A percentile compares a stretch with the other conserved stretches of the same genome.
These are phyloP conservation scores for Ceyx cyanopectus DNA, from an alignment of 2,113 vertebrate species.

Conservation along the genomic window DNA sequence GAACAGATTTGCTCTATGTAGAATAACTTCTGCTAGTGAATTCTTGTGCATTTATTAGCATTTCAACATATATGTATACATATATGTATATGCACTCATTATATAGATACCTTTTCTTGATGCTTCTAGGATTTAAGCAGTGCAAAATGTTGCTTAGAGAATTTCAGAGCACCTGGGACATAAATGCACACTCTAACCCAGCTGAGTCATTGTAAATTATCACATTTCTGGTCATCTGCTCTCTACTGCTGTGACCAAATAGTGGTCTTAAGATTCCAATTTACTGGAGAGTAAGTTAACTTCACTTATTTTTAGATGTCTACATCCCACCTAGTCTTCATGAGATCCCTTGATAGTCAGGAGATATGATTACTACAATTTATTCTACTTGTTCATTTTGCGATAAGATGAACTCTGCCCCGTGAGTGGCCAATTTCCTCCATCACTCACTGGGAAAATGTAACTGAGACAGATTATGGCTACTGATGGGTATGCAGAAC, in stretches of 20 bases:
- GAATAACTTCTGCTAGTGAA: not conserved
- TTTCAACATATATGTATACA: not conserved
- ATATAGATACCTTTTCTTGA: not conserved
- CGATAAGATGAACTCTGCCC: not conserved
- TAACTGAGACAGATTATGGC: not conserved
- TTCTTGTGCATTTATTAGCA: not conserved
- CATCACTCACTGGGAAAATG: not conserved
- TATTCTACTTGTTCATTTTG: not conserved
- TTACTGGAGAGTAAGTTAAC: not conserved
- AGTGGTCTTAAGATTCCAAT: not conserved
- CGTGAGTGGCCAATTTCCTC: not conserved
- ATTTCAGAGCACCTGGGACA: not conserved
- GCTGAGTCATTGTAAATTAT: not conserved
- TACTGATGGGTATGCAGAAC: not conserved
- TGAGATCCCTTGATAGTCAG: not conserved
- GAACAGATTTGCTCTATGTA: not conserved
- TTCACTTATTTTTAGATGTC: not conserved
- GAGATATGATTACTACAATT: not conserved
- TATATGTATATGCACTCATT: rapidly evolving
- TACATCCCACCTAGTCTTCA: not conserved
- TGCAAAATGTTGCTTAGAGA: not conserved
- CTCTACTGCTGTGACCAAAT: not conserved
- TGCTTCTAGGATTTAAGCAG: not conserved
- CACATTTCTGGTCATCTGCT: not conserved
- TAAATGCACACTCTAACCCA: not conserved